These are phyloP conservation scores for Caenorhabditis virilis DNA, from an alignment of 2,888 invertebrate genomes.

Conservation along the genomic window DNA sequence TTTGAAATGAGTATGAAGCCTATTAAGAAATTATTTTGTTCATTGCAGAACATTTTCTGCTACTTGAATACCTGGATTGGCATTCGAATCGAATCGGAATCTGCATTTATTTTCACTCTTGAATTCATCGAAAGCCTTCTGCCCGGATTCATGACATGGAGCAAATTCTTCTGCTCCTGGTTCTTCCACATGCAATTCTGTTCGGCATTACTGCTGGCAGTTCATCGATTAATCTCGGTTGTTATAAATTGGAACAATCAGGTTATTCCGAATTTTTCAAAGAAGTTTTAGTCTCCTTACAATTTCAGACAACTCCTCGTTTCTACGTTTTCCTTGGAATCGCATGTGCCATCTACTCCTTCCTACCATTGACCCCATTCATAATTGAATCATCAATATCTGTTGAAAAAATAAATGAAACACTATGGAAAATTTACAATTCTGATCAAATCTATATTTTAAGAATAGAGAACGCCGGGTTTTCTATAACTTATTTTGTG, in stretches of 20 bases:
- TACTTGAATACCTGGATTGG: conserved; percentile 14
- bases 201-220: not conserved
- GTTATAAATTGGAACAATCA: too few species aligned
- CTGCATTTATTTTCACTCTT: not conserved
- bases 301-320: not conserved
- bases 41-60: conserved; percentile 12
- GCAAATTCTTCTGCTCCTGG: not conserved
- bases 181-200: not conserved
- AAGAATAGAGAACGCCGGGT: not conserved
- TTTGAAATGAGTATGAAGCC: too few species aligned
- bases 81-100: not conserved
- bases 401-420: not conserved
- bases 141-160: not conserved
- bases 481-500: not conserved
- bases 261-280: too few species aligned
- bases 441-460: not conserved
- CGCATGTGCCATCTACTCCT: not conserved
- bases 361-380: not conserved
- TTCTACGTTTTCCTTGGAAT: not conserved
- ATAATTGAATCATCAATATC: not conserved
- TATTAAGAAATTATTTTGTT: not conserved
- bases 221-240: not conserved
- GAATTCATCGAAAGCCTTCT: not conserved
- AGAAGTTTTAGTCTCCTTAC: too few species aligned
- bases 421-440: not conserved